Base-by-base conservation (phyloP, 1,140 invertebrate genomes). In the Brachionus asplanchnoidis region DNA sequence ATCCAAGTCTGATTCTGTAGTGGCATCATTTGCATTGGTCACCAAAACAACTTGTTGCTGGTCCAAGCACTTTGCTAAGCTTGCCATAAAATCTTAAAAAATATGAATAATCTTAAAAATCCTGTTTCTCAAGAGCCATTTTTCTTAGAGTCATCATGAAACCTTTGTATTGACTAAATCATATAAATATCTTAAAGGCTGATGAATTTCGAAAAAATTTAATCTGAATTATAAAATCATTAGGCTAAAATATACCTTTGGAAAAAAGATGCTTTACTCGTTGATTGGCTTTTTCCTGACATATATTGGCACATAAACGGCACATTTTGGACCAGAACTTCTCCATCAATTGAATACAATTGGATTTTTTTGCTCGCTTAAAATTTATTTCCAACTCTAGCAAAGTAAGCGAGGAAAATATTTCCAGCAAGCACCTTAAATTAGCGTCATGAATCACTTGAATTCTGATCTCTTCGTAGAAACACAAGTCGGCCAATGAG, bases 311-410 rank as follows among this genome's bases (percentile, higher is more conserved):
- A 28, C 32, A 26, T 17, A 82, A 28, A 20, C 79, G 79, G 28
- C 79, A 82, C 50, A 82, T 82, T 82, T 82, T 82, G 7, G 79
- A 82, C 79, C 79, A 82, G n/a, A 82, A 82, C 20, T 82, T 82
- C 17, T 82, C 53, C 36, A 82, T 82, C 26, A 82, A 65, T 26
- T 65, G 65, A 44, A 65, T 53, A 60, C 36, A 65, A 28, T 82
- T 60, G 9, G 40, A 20, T 9, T 82, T 20, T 82, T 60, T 65
- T 12, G 9, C 26, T 65, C 50, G 17, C 36, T 82, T 82, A 17
- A 65, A 50, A 77, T 77, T 77, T 2, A 50, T 20, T 77, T 77
- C 73, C 11, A 77, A 50, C 23, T 77, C 73, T 14, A 46, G 26
- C 23, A 77, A 6, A 50, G 42, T 77, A 0, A 77, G 4, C 9